phyloP scores from a whole-genome alignment of 64 coral and sea anemone genomes.

The Orbicella faveolata region DNA sequence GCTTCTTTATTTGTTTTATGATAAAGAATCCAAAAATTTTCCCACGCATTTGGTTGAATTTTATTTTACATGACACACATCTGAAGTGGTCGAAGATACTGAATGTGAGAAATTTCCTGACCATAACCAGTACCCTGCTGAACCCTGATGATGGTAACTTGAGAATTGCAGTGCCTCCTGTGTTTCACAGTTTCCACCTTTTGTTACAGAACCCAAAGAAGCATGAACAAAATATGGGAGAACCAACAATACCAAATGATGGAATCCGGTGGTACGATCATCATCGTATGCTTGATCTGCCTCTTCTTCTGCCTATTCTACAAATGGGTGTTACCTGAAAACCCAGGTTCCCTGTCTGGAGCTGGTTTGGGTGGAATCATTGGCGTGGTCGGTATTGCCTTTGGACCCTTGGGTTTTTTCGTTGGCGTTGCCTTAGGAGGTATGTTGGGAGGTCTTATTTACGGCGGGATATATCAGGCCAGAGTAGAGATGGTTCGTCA shows the following conservation, averaged over 20 bases:
- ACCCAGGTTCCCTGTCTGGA: constrained; percentile 14
- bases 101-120: constrained; percentile 41
- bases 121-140: constrained; percentile 21
- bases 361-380: neutral
- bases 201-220: neutral
- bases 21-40: no score
- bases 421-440: neutral
- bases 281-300: neutral
- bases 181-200: neutral
- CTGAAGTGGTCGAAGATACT: neutral
- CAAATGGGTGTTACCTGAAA: constrained; percentile 16
- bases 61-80: neutral
- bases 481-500: no score
- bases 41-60: no score
- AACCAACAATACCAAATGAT: neutral
- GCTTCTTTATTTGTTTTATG: no score
- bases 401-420: neutral
- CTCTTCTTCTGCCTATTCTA: constrained; percentile 32
- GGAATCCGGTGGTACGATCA: no score
- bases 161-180: neutral
- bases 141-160: constrained; percentile 15
- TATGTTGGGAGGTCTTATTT: constrained; percentile 7
- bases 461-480: constrained; percentile 7
- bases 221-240: neutral
- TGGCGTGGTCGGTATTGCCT: neutral